phyloP scores from a whole-genome alignment of 2,113 vertebrate species.

The Zosterops japonicus region DNA sequence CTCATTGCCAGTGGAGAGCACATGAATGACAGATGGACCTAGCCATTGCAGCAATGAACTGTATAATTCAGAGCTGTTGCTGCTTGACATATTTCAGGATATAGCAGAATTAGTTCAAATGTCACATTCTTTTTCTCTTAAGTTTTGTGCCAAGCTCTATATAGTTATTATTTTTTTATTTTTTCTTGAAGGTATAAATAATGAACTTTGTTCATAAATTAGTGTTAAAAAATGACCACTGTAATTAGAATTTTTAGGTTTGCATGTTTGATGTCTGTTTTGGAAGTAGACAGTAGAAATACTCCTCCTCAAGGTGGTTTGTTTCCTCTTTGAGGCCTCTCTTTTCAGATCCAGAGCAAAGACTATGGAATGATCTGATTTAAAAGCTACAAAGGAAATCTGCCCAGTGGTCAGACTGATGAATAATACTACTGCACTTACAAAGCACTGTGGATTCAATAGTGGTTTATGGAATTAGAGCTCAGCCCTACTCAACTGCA shows the following conservation, averaged over 20 bases:
- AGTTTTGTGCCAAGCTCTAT: neutral
- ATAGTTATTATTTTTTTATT: neutral
- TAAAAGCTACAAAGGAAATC: slow-evolving; percentile 13
- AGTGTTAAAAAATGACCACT: neutral
- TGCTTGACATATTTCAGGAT: neutral
- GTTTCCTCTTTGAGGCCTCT: slow-evolving; percentile 1
- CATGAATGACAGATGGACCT: neutral
- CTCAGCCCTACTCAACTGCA: neutral
- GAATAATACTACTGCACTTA: neutral
- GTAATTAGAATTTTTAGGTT: neutral
- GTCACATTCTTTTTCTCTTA: neutral
- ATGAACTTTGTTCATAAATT: neutral
- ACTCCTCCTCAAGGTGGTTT: neutral
- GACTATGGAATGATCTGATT: neutral
- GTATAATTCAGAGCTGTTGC: neutral
- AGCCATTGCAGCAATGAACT: neutral
- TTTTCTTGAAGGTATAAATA: neutral
- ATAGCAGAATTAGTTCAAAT: neutral
- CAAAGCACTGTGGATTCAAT: slow-evolving; percentile 9
- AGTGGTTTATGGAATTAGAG: slow-evolving; percentile 8
- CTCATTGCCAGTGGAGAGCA: neutral
- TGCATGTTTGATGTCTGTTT: neutral
- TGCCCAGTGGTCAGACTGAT: neutral
- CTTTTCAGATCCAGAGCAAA: slow-evolving; percentile 30
- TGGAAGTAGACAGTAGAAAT: neutral